Percentiles rank a stretch among this genome's conserved stretches.
These are phyloP conservation scores for Tipula vernalis DNA, from an alignment of 2,888 invertebrate species.

Conservation along the genomic window DNA sequence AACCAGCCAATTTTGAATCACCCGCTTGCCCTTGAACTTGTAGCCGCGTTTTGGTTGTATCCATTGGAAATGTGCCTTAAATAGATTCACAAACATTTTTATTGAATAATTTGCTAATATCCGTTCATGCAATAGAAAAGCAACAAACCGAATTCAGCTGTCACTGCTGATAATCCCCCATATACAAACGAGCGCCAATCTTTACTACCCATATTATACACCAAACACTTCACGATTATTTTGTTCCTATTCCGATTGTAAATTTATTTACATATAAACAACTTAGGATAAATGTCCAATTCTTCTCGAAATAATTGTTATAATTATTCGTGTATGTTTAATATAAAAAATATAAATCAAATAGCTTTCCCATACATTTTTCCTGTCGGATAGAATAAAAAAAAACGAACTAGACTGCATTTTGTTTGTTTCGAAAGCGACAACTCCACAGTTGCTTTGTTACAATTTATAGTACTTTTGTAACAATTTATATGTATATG, in stretches of 20 bases:
- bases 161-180: conserved; percentile 86
- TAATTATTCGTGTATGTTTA: neutral
- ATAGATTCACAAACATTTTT: neutral
- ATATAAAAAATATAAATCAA: neutral
- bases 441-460: neutral
- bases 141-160: conserved; percentile 80
- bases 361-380: neutral
- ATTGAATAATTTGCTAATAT: too few species aligned
- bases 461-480: neutral
- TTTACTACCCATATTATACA: conserved; percentile 58
- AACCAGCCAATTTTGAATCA: conserved; percentile 56
- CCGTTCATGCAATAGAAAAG: conserved; percentile 12
- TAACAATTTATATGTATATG: neutral
- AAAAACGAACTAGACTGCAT: neutral
- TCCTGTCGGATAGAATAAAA: neutral
- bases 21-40: conserved; percentile 88
- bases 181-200: conserved; percentile 92
- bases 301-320: neutral
- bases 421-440: neutral
- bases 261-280: neutral
- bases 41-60: conserved; percentile 86
- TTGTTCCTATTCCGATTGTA: conserved; percentile 18
- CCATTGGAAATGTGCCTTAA: conserved; percentile 89
- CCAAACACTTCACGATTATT: neutral
- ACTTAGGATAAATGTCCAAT: neutral